Base-by-base conservation (phyloP, 1,140 invertebrate species). In the Penaeus chinensis region DNA sequence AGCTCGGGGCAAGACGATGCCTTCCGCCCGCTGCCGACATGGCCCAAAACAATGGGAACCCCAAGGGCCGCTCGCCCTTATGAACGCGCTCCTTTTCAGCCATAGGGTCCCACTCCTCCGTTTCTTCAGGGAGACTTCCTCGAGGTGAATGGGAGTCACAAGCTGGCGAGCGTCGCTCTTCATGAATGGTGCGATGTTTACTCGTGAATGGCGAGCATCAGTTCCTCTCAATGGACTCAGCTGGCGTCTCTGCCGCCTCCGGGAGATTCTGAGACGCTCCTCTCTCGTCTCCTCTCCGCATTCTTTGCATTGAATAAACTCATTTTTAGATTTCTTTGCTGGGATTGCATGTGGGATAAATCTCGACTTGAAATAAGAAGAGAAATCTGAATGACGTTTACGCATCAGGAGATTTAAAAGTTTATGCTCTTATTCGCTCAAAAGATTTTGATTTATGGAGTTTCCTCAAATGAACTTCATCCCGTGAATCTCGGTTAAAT, bases 61-160 rank as follows among this genome's bases (percentile, higher is more conserved):
- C 47, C 27, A 60, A 60, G 84, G 81, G 20, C n/a, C 27, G 69
- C 54, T 37, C 42, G 42, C 24, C 61, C 63, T 47, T 8, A 42
- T 22, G 27, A n/a, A 3, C n/a, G 60, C 63, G n/a, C 84, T 16
- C 24, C 71, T 81, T 24, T 69, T n/a, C 19, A n/a, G 61, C 62
- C 69, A 22, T 24, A 32, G 71, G 42, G 62, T 47, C 37, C 60
- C 19, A 20, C 82, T 71, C 22, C 24, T 71, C 47, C 54, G 22
- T 66, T 32, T 84, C 82, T 84, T 84, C 32, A 71, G 37, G 69
- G 66, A 74, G 19, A 47, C 76, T 77, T 77, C 1, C n/a, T 37
- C 32, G 77, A 61, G 77, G 77, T 80, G 84, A 86, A 86, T 80
- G 84, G 84, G 84, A 86, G 84, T 86, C 84, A 86, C 62, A 80